Base-by-base conservation (phyloP, 1,140 invertebrate genomes). In the Microplitis demolitor region DNA sequence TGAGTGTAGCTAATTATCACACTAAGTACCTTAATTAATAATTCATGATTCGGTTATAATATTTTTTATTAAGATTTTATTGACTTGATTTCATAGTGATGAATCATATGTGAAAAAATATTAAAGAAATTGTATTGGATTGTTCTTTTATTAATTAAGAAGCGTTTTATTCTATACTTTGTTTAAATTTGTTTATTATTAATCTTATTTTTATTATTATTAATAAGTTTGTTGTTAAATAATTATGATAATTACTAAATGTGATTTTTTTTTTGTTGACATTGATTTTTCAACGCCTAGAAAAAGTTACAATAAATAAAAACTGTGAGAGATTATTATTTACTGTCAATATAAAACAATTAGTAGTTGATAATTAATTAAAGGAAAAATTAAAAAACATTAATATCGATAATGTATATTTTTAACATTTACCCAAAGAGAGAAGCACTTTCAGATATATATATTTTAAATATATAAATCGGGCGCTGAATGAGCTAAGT, bases 41-140 rank as follows among this genome's bases (percentile, higher is more conserved):
- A 45, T 9, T 45, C 39, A 45, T 45, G 6, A 45, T 45, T 45
- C 11, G 39, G 39, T 45, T 45, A 45, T 9, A 45, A 6, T 45
- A 45, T 45, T 45, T 45, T 45, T 45, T 45, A 11, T 66, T 64
- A 61, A 72, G 76, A 31, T 53, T 71, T 70, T 77, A 78, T 83
- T 83, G 81, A 85, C 80, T 85, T 84, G 83, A 87, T 85, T 85
- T 83, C 83, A 84, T 85, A 81, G 78, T 74, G 71, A 80, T 66
- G 64, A 66, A 53, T 53, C 37, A 56, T 56, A 66, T 24, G 8
- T 51, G 51, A 31, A 66, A 16, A 45, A 66, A 53, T 24, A 51
- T 53, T 35, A n/a, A 35, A n/a, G 13, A 62, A 35, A 62, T 37
- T 34, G 3, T 62, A n/a, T n/a, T 82, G 82, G 78, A 85, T 85